Evolutionary conservation across 2,797 vertebrate species (phyloP).

Genomic region (Enteromius treurensis): DNA sequence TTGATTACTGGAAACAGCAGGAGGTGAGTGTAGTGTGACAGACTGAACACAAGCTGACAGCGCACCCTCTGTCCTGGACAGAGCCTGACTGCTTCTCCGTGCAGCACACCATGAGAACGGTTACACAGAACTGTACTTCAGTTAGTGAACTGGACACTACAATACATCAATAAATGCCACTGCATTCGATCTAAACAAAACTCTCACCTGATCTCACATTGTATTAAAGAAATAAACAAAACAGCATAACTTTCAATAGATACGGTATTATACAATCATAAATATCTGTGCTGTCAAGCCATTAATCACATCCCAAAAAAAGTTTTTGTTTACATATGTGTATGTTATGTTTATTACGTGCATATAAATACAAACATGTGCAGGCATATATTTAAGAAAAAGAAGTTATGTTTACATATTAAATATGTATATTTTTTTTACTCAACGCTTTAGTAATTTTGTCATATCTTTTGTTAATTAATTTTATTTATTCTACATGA

Average conservation of each 20-base stretch:
- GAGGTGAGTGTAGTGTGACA: slow-evolving; percentile 91
- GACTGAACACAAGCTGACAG: slow-evolving; percentile 66
- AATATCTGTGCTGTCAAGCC: no score
- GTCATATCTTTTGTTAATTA: not conserved
- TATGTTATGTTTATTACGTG: no score
- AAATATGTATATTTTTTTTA: no score
- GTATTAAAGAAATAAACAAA: not conserved
- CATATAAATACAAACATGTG: no score
- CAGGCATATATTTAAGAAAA: no score
- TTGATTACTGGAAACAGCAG: slow-evolving; percentile 98
- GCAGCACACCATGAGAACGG: not conserved
- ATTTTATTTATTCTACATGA: not conserved
- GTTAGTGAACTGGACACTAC: not conserved
- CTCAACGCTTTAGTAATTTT: not conserved
- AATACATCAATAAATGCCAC: no score
- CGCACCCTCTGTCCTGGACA: slow-evolving; percentile 63
- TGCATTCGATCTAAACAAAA: not conserved
- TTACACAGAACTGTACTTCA: not conserved
- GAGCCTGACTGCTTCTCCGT: slow-evolving; percentile 8
- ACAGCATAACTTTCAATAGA: not conserved
- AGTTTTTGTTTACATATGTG: no score
- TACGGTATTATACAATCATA: not conserved
- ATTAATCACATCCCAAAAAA: no score
- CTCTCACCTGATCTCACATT: no score
- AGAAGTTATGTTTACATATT: no score